These are phyloP conservation scores for Potamarius usumacintae DNA, from an alignment of 2,113 vertebrate species.

Conservation along the genomic window DNA sequence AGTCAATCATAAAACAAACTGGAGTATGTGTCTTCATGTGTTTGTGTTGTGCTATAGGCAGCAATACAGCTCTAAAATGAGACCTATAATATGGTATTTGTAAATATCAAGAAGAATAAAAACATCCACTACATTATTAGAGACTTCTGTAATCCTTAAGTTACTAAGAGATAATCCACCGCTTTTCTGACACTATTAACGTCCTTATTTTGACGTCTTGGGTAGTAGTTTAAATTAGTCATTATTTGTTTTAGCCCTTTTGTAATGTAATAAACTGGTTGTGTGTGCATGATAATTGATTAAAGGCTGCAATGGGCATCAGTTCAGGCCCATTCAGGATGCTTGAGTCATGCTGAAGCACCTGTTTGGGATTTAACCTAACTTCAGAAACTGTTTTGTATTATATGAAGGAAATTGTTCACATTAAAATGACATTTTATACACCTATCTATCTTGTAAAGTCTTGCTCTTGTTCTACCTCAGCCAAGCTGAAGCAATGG, in stretches of 20 bases:
- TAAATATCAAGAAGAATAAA: neutral
- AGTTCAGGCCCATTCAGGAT: neutral
- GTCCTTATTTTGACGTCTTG: no score
- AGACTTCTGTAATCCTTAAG: neutral
- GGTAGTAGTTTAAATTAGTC: no score
- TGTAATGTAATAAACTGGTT: neutral
- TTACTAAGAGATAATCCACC: neutral
- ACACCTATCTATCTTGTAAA: neutral
- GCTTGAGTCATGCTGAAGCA: neutral
- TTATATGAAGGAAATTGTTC: slow-evolving; percentile 52
- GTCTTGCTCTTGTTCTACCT: slow-evolving; percentile 67
- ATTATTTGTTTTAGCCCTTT: neutral
- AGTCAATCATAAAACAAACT: neutral
- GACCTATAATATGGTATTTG: neutral
- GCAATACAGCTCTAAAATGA: neutral
- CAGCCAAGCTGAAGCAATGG: slow-evolving; percentile 39
- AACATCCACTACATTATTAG: neutral
- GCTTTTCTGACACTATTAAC: neutral
- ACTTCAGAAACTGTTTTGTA: slow-evolving; percentile 64
- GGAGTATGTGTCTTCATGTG: neutral
- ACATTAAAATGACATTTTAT: slow-evolving; percentile 26
- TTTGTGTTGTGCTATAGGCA: neutral
- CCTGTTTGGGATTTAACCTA: neutral
- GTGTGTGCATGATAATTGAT: neutral
- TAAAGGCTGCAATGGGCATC: neutral